Percentiles rank a stretch among this genome's conserved stretches.
Conservation (phyloP, 53 echinoderm and acorn worm genomes). For the Stichopus horrens region DNA sequence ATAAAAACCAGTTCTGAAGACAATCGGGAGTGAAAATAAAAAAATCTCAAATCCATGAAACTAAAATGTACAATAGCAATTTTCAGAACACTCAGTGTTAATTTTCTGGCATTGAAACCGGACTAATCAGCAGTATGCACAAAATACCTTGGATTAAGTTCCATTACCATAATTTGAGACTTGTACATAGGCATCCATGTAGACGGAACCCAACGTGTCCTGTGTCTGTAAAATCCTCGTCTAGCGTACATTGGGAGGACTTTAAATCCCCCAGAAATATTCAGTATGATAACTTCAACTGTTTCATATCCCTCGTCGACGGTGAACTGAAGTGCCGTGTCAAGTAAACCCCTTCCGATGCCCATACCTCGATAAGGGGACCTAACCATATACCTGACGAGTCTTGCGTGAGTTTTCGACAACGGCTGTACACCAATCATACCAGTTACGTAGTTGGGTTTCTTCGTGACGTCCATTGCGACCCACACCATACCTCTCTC, state of each 20-base stretch:
- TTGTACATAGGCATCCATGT: background rate
- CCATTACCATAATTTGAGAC: background rate
- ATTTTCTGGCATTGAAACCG: too few species aligned
- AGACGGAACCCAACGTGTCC: background rate
- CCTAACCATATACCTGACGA: slow-evolving; percentile 25
- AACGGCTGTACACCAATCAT: background rate
- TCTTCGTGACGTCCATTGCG: background rate
- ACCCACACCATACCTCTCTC: slow-evolving; percentile 15
- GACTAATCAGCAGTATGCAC: too few species aligned
- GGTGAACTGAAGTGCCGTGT: background rate
- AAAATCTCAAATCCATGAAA: too few species aligned
- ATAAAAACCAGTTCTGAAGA: too few species aligned
- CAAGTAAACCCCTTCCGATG: slow-evolving; percentile 6
- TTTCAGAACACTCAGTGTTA: too few species aligned
- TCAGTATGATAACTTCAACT: background rate
- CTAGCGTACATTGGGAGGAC: slow-evolving; percentile 3
- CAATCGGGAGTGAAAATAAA: too few species aligned
- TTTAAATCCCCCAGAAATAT: background rate
- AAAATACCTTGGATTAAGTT: background rate
- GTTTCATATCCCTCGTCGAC: background rate
- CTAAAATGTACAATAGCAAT: too few species aligned
- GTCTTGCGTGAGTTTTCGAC: background rate
- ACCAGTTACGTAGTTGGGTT: background rate
- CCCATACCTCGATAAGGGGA: background rate
- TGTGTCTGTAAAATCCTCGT: slow-evolving; percentile 6